A percentile compares a stretch with the other conserved stretches of the same genome.
Evolutionary conservation across 2,113 vertebrate genomes (phyloP).

Genomic region (Gobius niger): DNA sequence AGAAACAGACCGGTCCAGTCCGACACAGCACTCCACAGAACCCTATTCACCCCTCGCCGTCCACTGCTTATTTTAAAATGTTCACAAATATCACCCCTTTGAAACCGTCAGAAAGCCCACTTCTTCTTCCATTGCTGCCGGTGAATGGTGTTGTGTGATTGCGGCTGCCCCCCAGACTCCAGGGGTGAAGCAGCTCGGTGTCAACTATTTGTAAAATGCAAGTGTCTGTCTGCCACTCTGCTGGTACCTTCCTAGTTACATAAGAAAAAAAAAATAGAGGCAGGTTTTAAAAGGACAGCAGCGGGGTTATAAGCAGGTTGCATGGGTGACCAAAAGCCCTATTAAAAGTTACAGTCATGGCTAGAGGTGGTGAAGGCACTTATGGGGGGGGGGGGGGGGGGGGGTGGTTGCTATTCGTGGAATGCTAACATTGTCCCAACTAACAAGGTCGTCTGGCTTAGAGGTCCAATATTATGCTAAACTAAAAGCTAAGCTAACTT

Average conservation of each 20-base stretch:
- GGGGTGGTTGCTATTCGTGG: neutral
- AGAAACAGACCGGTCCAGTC: too few relatives aligned
- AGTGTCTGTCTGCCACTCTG: conserved; percentile 27
- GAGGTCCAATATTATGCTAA: too few relatives aligned
- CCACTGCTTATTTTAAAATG: too few relatives aligned
- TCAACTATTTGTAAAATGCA: conserved; percentile 38
- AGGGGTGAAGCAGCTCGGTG: conserved; percentile 25
- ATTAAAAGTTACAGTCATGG: conserved; percentile 17
- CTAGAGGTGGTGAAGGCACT: neutral
- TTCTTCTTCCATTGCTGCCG: conserved; percentile 34
- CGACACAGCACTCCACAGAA: too few relatives aligned
- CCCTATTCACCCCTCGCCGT: too few relatives aligned
- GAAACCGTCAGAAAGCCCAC: conserved; percentile 20
- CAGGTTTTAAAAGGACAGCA: conserved; percentile 25
- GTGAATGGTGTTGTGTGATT: conserved; percentile 42
- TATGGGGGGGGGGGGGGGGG: neutral
- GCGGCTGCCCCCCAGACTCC: conserved; percentile 26
- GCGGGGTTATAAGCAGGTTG: conserved; percentile 21
- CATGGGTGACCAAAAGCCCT: conserved; percentile 2
- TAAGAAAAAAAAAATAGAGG: conserved; percentile 19
- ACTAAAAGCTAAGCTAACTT: too few relatives aligned
- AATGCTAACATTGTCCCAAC: neutral
- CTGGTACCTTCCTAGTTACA: conserved; percentile 29
- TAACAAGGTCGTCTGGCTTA: too few relatives aligned
- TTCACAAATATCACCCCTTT: conserved; percentile 12